Conservation (phyloP, 2,113 vertebrate genomes). For the Oceanodroma tethys region DNA sequence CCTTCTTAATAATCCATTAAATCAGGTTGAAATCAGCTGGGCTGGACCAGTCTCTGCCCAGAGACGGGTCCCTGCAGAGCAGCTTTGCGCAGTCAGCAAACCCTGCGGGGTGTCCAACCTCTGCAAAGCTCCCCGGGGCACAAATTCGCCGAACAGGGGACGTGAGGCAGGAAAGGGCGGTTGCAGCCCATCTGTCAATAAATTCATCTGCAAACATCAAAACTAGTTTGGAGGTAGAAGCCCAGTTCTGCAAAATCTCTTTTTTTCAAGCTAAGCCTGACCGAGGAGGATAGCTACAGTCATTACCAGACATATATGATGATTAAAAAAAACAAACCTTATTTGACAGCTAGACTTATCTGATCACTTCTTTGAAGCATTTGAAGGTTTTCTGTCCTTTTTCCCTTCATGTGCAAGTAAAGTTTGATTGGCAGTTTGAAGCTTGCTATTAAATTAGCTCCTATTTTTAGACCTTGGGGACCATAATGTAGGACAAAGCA, state of each 20-base stretch:
- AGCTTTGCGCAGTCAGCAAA: background rate
- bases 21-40: background rate
- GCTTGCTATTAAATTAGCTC: background rate
- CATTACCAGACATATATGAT: background rate
- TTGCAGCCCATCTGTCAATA: background rate
- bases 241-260: background rate
- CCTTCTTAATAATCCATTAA: background rate
- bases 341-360: background rate
- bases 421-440: background rate
- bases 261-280: background rate
- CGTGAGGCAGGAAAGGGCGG: background rate
- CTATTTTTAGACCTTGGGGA: background rate
- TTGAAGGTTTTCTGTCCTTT: background rate
- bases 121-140: background rate
- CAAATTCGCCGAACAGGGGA: background rate
- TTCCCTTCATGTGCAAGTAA: background rate
- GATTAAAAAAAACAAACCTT: background rate
- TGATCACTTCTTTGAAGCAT: background rate
- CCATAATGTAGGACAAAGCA: background rate
- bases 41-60: background rate
- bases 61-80: fast-evolving
- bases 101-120: background rate
- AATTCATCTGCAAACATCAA: background rate
- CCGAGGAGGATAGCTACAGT: background rate
- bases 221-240: background rate